These are phyloP conservation scores for Drosophila longiperda DNA, from an alignment of 2,888 invertebrate species.

Conservation along the genomic window DNA sequence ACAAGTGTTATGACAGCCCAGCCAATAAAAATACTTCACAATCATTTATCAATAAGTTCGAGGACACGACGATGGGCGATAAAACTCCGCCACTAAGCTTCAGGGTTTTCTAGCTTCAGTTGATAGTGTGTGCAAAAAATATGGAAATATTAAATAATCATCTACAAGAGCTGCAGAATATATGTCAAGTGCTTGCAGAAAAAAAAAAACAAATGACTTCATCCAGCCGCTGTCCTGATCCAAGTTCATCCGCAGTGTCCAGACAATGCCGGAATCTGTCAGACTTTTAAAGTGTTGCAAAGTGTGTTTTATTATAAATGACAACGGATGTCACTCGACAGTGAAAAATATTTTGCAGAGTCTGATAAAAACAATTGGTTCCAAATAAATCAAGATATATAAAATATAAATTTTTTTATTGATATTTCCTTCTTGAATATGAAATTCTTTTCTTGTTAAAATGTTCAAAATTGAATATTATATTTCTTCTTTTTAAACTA, in stretches of 20 bases:
- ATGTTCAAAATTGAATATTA: neutral
- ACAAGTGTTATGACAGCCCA: conserved; percentile 63
- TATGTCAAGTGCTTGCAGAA: conserved; percentile 49
- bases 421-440: too few species aligned
- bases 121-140: conserved; percentile 31
- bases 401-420: neutral
- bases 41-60: conserved; percentile 80
- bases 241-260: conserved; percentile 22
- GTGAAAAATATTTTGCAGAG: conserved; percentile 28
- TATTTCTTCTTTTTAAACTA: neutral
- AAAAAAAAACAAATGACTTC: conserved; percentile 23
- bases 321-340: conserved; percentile 54
- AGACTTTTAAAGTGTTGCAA: conserved; percentile 73
- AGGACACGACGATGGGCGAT: conserved; percentile 10
- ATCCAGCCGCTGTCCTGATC: conserved; percentile 14
- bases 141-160: conserved; percentile 67
- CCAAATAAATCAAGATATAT: neutral
- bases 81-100: conserved; percentile 5
- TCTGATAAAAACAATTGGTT: conserved; percentile 4
- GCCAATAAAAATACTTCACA: conserved; percentile 72
- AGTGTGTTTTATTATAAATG: conserved; percentile 80
- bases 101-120: neutral
- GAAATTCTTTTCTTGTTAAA: neutral
- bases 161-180: conserved; percentile 47
- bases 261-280: conserved; percentile 49